phyloP scores from a whole-genome alignment of 2,888 invertebrate genomes.

The Drosophila atripex region DNA sequence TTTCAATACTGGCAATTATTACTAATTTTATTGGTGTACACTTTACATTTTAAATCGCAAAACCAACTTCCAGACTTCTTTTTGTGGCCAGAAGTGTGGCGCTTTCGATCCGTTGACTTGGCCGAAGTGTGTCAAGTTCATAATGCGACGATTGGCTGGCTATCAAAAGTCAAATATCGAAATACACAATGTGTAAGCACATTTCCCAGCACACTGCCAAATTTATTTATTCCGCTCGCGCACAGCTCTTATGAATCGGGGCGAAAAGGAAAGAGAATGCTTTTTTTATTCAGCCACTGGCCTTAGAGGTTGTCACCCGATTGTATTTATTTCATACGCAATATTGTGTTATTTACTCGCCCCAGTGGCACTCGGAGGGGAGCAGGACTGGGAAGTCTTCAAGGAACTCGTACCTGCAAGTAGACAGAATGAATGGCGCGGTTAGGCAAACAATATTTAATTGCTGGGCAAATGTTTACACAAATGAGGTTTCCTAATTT shows the following conservation, averaged over 20 bases:
- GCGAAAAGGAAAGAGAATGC: conserved; percentile 6
- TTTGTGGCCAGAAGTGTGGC: conserved; percentile 1
- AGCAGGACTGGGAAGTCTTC: background rate
- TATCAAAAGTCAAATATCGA: conserved; percentile 49
- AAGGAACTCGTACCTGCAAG: conserved; percentile 61
- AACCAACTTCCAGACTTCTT: too few relatives aligned
- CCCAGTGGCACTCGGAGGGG: conserved; percentile 8
- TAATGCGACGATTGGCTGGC: conserved; percentile 32
- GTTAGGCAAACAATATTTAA: conserved; percentile 58
- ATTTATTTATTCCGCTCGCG: conserved; percentile 40
- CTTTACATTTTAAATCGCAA: conserved; percentile 13
- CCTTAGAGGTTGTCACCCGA: conserved; percentile 12
- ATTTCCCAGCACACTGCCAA: conserved; percentile 12
- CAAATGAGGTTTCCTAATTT: conserved; percentile 32
- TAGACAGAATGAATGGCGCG: conserved; percentile 38
- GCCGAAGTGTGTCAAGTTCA: conserved; percentile 69
- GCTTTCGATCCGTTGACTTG: conserved; percentile 5
- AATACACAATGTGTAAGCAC: conserved; percentile 25
- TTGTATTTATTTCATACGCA: conserved; percentile 33
- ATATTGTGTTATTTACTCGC: conserved; percentile 48
- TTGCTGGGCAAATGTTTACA: conserved; percentile 53
- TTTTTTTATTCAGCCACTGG: conserved; percentile 14
- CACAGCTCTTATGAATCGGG: conserved; percentile 8
- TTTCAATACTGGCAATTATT: too few relatives aligned
- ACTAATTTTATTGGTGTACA: background rate